Base-by-base conservation (phyloP, 2,888 invertebrate genomes). In the Meloe dianella region DNA sequence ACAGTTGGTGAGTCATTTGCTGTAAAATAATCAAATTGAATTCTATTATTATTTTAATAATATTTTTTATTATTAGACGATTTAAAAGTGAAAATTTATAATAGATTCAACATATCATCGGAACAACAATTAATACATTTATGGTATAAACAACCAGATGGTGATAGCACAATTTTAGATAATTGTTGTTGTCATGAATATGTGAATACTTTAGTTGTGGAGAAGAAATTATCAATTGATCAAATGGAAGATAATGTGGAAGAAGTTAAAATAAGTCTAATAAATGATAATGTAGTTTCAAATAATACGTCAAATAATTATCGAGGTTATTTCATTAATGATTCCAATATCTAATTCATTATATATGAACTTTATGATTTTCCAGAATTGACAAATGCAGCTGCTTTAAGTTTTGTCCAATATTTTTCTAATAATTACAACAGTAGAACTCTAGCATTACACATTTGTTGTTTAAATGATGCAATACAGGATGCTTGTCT, bases 381-480 rank as follows among this genome's bases (percentile, higher is more conserved):
- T n/a, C n/a, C n/a, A n/a, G n/a, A n/a, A n/a, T n/a, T n/a, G n/a
- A n/a, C n/a, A n/a, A 51, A 9, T 60, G 29, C 2, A 14, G 74
- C 78, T 14, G 68, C 70, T 57, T 60, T 71, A 20, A 75, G 73
- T 66, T 75, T 76, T 59, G 66, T 70, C 30, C 68, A 60, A 32
- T 71, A 75, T 64, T 71, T 75, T 59, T 62, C 70, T 27, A 35
- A 57, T 12, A 70, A 74, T 41, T 71, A 72, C 63, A 67, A 65
- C 12, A 66, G 69, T 57, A 32, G 38, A 9, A 64, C 69, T 47
- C 56, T 78, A 60, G 59, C 70, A 17, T 76, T 80, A 65, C 71
- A 76, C 58, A 60, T 60, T n/a, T 72, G 73, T 17, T 71, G 67
- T 38, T 68, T 79, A 56, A 64, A 70, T 47, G 72, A 77, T 59